A percentile compares a stretch with the other conserved stretches of the same genome.
Conservation (phyloP, 2,797 vertebrate species). For the Cyclopterus lumpus region DNA sequence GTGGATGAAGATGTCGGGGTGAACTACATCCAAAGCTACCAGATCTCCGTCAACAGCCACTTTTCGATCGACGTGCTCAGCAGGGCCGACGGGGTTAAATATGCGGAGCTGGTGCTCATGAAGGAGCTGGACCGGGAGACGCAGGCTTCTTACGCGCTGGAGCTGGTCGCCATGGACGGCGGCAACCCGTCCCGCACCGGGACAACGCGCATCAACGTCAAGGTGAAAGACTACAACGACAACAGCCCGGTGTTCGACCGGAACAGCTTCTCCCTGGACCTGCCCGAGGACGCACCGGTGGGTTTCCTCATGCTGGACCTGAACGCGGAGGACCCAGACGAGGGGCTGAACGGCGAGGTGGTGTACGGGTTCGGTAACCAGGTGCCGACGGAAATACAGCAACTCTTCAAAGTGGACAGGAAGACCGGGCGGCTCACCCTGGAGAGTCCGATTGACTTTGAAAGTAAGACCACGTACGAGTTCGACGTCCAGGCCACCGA, state of each 20-base stretch:
- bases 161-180: constrained; percentile 92
- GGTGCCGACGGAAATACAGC: constrained; percentile 86
- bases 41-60: constrained; percentile 92
- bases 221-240: constrained; percentile 96
- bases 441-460: constrained; percentile 91
- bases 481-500: constrained; percentile 93
- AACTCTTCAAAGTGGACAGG: constrained; percentile 90
- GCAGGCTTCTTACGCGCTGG: constrained; percentile 89
- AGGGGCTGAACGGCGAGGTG: constrained; percentile 92
- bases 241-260: constrained; percentile 93
- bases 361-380: constrained; percentile 90
- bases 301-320: constrained; percentile 91
- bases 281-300: constrained; percentile 90
- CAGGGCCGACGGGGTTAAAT: constrained; percentile 94
- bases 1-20: constrained; percentile 91
- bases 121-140: constrained; percentile 94
- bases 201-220: constrained; percentile 89
- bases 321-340: constrained; percentile 90
- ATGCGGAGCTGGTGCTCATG: constrained; percentile 94
- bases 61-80: constrained; percentile 93
- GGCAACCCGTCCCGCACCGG: constrained; percentile 90
- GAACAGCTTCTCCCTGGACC: constrained; percentile 87
- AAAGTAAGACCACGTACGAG: constrained; percentile 93
- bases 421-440: constrained; percentile 89
- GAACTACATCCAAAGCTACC: constrained; percentile 94